These are phyloP conservation scores for Macheiramphus alcinus DNA, from an alignment of 2,113 vertebrate genomes.

Conservation along the genomic window DNA sequence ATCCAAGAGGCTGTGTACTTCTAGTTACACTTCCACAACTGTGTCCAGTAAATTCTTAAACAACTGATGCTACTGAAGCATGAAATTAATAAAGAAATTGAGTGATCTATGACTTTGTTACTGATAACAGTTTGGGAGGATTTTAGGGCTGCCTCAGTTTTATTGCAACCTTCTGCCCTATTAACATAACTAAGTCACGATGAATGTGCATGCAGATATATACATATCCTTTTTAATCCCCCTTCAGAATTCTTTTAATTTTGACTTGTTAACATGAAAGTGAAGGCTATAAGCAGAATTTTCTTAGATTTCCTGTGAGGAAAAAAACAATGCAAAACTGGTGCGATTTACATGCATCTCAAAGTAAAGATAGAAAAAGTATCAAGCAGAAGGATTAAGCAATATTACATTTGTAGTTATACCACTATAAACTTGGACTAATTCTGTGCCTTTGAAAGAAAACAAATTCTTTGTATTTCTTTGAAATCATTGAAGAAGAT, in stretches of 20 bases:
- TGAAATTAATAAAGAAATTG: conserved; percentile 18
- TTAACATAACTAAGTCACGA: background rate
- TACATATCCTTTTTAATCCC: background rate
- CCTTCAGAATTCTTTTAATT: background rate
- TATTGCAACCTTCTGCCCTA: background rate
- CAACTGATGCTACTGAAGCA: background rate
- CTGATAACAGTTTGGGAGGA: background rate
- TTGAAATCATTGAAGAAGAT: background rate
- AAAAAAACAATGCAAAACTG: background rate
- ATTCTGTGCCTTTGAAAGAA: background rate
- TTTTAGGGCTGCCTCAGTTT: background rate
- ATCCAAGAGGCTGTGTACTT: background rate
- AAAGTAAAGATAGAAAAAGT: background rate
- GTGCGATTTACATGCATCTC: background rate
- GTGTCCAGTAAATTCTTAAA: background rate
- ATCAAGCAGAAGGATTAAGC: background rate
- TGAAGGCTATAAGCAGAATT: background rate
- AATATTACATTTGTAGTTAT: background rate
- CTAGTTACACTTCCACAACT: background rate
- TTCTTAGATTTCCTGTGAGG: background rate
- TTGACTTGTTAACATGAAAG: background rate
- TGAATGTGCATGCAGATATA: background rate
- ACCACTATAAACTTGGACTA: background rate
- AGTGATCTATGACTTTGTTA: background rate
- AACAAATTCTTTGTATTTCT: background rate